Percentiles rank a stretch among this genome's conserved stretches.
phyloP scores from a whole-genome alignment of 2,888 invertebrate species.

The Tineola bisselliella region DNA sequence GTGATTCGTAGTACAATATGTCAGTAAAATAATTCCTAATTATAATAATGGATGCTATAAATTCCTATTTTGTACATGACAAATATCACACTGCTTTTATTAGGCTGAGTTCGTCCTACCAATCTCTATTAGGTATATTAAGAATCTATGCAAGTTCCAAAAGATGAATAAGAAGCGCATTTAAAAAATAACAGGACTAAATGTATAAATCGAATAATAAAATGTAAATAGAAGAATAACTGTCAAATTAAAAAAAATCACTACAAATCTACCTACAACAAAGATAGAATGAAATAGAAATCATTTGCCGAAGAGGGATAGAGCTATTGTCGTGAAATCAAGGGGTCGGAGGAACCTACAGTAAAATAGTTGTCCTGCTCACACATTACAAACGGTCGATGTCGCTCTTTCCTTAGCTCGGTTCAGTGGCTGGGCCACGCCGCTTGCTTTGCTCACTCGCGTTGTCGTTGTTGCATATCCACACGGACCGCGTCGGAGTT shows the following conservation, averaged over 20 bases:
- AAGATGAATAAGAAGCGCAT: too few relatives aligned
- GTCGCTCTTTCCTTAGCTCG: not conserved
- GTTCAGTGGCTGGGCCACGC: slow-evolving; percentile 9
- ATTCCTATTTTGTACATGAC: too few relatives aligned
- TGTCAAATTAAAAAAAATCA: not conserved
- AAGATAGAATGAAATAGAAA: slow-evolving; percentile 1
- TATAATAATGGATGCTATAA: too few relatives aligned
- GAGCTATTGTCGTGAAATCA: not conserved
- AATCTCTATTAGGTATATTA: too few relatives aligned
- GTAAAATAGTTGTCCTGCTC: not conserved
- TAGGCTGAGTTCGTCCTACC: too few relatives aligned
- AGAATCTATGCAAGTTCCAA: too few relatives aligned
- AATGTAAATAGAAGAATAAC: not conserved
- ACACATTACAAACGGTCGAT: slow-evolving; percentile 24
- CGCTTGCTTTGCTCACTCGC: not conserved
- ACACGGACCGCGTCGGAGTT: slow-evolving; percentile 63
- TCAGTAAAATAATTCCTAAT: too few relatives aligned
- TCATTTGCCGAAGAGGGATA: not conserved
- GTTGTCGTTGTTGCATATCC: slow-evolving; percentile 43
- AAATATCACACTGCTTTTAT: too few relatives aligned
- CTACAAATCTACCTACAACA: not conserved
- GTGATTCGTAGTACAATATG: too few relatives aligned
- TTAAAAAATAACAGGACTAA: too few relatives aligned
- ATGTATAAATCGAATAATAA: too few relatives aligned
- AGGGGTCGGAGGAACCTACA: not conserved